phyloP scores from a whole-genome alignment of 2,888 invertebrate genomes.

The Drosophila vallismaia region DNA sequence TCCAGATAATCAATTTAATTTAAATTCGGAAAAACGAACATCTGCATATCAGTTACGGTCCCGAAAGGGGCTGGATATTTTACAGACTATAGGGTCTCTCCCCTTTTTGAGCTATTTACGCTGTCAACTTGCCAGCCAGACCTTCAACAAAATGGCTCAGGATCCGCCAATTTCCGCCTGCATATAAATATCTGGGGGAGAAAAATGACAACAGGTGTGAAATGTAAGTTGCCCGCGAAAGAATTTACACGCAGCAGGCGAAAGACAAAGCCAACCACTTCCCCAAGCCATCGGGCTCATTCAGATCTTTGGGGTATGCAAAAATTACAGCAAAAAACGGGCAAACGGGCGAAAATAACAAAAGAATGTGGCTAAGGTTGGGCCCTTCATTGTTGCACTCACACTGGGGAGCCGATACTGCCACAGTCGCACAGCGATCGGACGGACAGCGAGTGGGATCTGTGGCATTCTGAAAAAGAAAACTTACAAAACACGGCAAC shows the following conservation, averaged over 20 bases:
- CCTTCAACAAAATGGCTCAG: neutral
- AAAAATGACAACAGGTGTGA: slow-evolving; percentile 66
- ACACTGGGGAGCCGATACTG: slow-evolving; percentile 10
- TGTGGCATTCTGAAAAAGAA: slow-evolving; percentile 64
- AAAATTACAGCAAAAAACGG: slow-evolving; percentile 38
- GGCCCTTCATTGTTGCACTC: slow-evolving; percentile 58
- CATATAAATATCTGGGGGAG: slow-evolving; percentile 13
- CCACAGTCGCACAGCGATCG: slow-evolving; percentile 50
- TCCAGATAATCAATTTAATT: slow-evolving; percentile 22
- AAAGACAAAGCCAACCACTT: slow-evolving; percentile 37
- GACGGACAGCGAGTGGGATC: slow-evolving; percentile 27
- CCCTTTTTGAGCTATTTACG: slow-evolving; percentile 46
- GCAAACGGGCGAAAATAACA: slow-evolving; percentile 70
- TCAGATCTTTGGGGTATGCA: slow-evolving; percentile 48
- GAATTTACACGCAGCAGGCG: slow-evolving; percentile 36
- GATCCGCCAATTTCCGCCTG: slow-evolving; percentile 17
- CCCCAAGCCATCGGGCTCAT: slow-evolving; percentile 39
- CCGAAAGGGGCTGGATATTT: neutral
- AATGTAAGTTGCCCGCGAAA: slow-evolving; percentile 47
- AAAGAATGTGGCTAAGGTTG: slow-evolving; percentile 68
- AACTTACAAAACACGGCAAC: slow-evolving; percentile 79
- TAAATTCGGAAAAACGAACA: slow-evolving; percentile 18
- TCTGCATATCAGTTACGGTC: slow-evolving; percentile 30
- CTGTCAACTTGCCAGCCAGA: slow-evolving; percentile 57
- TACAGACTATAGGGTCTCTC: neutral